phyloP scores from a whole-genome alignment of 1,140 invertebrate species.

The Drosophila navojoa region DNA sequence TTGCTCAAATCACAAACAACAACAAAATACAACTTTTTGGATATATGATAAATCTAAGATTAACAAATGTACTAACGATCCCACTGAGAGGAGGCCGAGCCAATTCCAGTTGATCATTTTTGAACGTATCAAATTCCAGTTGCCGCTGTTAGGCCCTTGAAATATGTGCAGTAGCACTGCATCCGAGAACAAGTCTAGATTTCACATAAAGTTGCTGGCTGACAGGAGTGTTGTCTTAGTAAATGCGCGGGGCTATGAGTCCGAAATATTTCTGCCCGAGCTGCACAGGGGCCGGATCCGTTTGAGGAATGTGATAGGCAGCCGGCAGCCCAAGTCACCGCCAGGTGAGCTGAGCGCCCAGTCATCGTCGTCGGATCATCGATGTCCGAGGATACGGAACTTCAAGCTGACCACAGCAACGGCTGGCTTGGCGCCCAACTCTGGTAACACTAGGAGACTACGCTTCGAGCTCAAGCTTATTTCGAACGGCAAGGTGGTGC shows the following conservation, averaged over 20 bases:
- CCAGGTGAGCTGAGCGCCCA: neutral
- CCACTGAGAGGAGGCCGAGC: neutral
- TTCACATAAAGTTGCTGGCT: conserved; percentile 37
- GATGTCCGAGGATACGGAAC: neutral
- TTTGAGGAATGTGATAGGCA: conserved; percentile 34
- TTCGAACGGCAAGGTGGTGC: conserved; percentile 48
- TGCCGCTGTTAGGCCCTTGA: neutral
- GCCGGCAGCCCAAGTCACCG: conserved; percentile 6
- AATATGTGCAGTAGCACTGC: neutral
- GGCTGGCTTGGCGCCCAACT: conserved; percentile 8
- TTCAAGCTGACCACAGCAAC: conserved; percentile 24
- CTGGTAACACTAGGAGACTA: neutral
- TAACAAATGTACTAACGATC: neutral
- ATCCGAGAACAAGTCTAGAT: neutral
- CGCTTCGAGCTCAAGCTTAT: conserved; percentile 40
- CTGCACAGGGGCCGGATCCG: conserved; percentile 16
- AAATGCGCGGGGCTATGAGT: conserved; percentile 27
- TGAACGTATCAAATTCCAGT: conserved; percentile 13
- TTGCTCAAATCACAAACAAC: conserved; percentile 10
- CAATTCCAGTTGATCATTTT: neutral
- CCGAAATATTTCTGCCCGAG: conserved; percentile 51
- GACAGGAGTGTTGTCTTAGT: conserved; percentile 37
- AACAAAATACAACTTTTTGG: neutral
- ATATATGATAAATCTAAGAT: conserved; percentile 5
- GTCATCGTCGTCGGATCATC: neutral